Conservation (phyloP, 2,888 invertebrate genomes). For the Hyposoter didymator region DNA sequence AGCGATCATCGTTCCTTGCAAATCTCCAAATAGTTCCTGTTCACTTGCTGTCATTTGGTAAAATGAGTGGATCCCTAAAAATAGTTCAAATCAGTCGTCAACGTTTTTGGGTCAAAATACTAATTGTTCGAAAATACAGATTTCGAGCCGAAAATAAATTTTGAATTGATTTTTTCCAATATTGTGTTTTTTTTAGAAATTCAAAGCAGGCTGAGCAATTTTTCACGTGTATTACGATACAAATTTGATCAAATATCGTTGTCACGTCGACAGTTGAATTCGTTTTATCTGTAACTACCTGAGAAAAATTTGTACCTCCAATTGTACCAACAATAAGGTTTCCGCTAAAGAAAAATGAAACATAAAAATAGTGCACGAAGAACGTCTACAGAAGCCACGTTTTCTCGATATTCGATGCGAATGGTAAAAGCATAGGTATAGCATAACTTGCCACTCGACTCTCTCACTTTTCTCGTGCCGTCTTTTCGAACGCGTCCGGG, state of each 20-base stretch:
- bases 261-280: constrained; percentile 26
- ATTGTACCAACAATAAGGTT: constrained; percentile 23
- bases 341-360: constrained; percentile 23
- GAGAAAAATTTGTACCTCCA: constrained; percentile 32
- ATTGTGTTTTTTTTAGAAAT: neutral
- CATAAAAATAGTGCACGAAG: constrained; percentile 6
- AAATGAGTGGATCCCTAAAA: too few relatives aligned
- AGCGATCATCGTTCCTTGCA: too few relatives aligned
- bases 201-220: neutral
- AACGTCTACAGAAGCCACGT: constrained; percentile 24
- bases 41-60: too few relatives aligned
- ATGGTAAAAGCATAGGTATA: constrained; percentile 45
- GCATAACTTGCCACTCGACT: constrained; percentile 52
- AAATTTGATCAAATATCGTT: constrained; percentile 36
- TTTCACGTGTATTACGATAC: constrained; percentile 21
- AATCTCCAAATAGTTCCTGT: too few relatives aligned
- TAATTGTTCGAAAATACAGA: too few relatives aligned
- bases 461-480: constrained; percentile 36
- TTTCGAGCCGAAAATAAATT: too few relatives aligned
- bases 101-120: too few relatives aligned
- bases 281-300: constrained; percentile 27
- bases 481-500: constrained; percentile 46
- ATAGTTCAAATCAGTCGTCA: too few relatives aligned
- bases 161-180: neutral
- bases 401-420: constrained; percentile 58